phyloP scores from a whole-genome alignment of 2,113 vertebrate genomes.

The Amphilophus citrinellus region DNA sequence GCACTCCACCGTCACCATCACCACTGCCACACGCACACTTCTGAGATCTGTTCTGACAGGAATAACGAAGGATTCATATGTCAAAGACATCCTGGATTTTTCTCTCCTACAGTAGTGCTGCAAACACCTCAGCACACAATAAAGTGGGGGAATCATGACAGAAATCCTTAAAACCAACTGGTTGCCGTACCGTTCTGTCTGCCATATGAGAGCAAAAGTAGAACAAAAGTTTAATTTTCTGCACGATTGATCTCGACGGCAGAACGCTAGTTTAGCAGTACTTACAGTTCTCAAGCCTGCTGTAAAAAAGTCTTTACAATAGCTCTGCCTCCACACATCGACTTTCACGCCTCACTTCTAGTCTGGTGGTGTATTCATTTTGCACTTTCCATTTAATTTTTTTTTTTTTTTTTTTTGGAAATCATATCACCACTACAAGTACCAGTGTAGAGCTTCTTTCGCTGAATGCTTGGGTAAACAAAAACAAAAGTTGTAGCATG shows the following conservation, averaged over 20 bases:
- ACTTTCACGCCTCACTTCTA: slow-evolving; percentile 1
- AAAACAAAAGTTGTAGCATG: not conserved
- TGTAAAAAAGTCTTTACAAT: slow-evolving; percentile 7
- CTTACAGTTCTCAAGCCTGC: slow-evolving; percentile 16
- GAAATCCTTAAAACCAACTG: slow-evolving; percentile 17
- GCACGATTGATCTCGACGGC: slow-evolving; percentile 35
- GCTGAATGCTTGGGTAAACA: not conserved
- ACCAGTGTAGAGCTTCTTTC: not conserved
- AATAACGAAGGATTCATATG: not conserved
- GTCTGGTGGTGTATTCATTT: not conserved
- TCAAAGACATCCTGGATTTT: not conserved
- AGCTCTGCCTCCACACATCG: not conserved
- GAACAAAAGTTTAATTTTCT: slow-evolving; percentile 59
- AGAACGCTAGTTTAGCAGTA: slow-evolving; percentile 11
- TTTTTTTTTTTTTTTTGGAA: not conserved
- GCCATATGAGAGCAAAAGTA: slow-evolving; percentile 14
- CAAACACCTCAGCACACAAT: not conserved
- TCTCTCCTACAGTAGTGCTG: not conserved
- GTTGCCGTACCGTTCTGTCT: slow-evolving; percentile 1
- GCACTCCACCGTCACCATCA: not conserved
- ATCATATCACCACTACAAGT: not conserved
- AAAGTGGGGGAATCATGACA: not conserved
- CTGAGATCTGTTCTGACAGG: not conserved
- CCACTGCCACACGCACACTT: not conserved
- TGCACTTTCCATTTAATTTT: not conserved